phyloP scores from a whole-genome alignment of 2,113 vertebrate genomes.

The Osmerus mordax region DNA sequence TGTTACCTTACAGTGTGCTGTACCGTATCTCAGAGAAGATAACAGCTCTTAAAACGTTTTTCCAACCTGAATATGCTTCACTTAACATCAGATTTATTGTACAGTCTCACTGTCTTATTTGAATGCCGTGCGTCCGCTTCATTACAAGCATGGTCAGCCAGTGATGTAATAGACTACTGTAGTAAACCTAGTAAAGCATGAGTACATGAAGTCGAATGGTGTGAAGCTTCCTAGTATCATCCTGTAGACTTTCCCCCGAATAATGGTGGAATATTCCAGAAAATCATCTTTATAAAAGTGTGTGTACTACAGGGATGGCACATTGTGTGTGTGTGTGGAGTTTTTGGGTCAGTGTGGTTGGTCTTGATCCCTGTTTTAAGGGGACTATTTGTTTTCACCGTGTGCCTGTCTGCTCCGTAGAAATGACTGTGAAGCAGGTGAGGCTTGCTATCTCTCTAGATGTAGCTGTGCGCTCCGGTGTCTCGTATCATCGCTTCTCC shows the following conservation, averaged over 20 bases:
- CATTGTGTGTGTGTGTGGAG: too few relatives aligned
- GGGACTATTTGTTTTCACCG: too few relatives aligned
- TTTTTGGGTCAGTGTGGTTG: too few relatives aligned
- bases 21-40: neutral
- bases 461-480: neutral
- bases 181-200: neutral
- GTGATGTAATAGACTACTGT: constrained; percentile 7
- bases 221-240: too few relatives aligned
- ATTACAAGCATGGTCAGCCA: constrained; percentile 10
- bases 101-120: neutral
- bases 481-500: neutral
- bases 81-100: neutral
- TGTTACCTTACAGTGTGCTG: constrained; percentile 5
- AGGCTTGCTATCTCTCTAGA: neutral
- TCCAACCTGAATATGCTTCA: neutral
- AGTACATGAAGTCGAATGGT: neutral
- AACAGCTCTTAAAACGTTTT: neutral
- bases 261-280: too few relatives aligned
- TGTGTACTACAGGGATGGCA: too few relatives aligned
- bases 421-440: neutral
- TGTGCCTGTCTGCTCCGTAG: too few relatives aligned
- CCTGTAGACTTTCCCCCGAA: too few relatives aligned
- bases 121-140: neutral
- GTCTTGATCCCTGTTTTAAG: too few relatives aligned
- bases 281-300: too few relatives aligned